Evolutionary conservation across 2,797 vertebrate genomes (phyloP).

Genomic region (Malacoraja senta): DNA sequence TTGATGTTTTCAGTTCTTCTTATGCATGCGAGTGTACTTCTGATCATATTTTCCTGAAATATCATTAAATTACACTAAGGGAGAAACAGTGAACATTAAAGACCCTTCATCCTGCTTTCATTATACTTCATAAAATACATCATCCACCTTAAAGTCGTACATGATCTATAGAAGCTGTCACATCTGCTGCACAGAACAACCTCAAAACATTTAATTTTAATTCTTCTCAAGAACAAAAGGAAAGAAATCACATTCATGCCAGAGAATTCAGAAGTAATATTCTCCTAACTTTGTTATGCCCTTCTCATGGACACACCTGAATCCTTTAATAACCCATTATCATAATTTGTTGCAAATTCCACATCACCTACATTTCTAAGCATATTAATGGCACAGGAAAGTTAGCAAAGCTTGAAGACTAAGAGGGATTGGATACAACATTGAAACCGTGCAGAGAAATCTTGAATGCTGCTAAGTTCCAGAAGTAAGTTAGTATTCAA

Average conservation of each 20-base stretch:
- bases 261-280: neutral
- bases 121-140: conserved; percentile 11
- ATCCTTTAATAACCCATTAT: neutral
- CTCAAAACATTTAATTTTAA: neutral
- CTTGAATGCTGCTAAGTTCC: too few species aligned
- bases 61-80: neutral
- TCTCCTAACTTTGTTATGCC: neutral
- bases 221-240: neutral
- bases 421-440: neutral
- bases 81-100: neutral
- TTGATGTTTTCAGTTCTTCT: conserved; percentile 1
- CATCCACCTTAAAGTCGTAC: neutral
- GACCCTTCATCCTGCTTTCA: neutral
- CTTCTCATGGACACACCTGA: neutral
- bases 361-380: neutral
- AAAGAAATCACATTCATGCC: neutral
- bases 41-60: neutral
- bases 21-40: neutral
- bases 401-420: neutral
- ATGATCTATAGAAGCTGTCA: conserved; percentile 7
- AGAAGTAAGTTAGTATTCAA: too few species aligned
- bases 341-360: neutral
- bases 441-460: too few species aligned
- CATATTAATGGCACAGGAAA: neutral
- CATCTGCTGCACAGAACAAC: neutral